Base-by-base conservation (phyloP, 2,888 invertebrate genomes). In the Epirrhoe alternata region DNA sequence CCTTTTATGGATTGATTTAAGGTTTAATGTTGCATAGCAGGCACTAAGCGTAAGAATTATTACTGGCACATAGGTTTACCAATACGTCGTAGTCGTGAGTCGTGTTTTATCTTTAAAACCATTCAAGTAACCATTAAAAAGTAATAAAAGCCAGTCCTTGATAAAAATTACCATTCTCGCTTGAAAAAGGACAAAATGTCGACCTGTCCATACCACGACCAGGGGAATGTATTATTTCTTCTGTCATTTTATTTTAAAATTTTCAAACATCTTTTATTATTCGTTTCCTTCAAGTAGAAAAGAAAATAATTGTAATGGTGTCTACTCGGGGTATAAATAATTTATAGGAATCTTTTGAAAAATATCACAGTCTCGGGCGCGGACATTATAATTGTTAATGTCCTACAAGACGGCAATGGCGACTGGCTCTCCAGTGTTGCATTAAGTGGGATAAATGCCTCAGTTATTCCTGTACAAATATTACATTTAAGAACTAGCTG, bases 351-450 rank as follows among this genome's bases (percentile, higher is more conserved):
- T 90, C 86, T 89, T 87, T 88, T 68, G 57, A 68, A 89, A 24
- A 90, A 89, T 89, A 89, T 84, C 84, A 86, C 84, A 86, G 86
- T 84, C 83, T 84, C 76, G 83, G 81, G 84, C 82, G 85, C 84
- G 76, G 82, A 78, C 82, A 92, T 92, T 92, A 92, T 89, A 92
- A 88, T 92, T 91, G 84, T 87, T 89, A 85, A 92, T 90, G 76
- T 75, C 57, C 24, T 55, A 51, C 50, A 59, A 52, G 31, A 52
- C 59, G 76, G 74, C 55, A 52, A 42, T 33, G 45, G 31, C 24
- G 51, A 38, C 49, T 56, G 45, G 60, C 49, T 7, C 47, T 65
- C 51, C 65, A 51, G 30, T 61, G 14, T 16, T 31, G 76, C 79
- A 79, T 81, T 78, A 77, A 78, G 79, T 80, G 54, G 57, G 33